Evolutionary conservation across 2,888 invertebrate species (phyloP).

Genomic region (Noctua janthe): DNA sequence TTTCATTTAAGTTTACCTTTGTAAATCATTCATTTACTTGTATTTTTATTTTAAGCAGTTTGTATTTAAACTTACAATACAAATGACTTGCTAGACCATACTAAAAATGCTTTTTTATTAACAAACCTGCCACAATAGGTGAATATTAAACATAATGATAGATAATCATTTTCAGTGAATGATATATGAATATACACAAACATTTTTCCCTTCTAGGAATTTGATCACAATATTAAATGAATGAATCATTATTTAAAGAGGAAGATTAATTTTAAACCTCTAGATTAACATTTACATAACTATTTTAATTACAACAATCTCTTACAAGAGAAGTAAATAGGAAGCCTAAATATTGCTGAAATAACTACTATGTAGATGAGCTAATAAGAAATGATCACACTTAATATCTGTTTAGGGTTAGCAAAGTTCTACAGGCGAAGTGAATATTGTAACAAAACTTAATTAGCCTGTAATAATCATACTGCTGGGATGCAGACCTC

Average conservation of each 20-base stretch:
- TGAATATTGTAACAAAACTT: too few species aligned
- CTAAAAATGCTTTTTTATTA: background rate
- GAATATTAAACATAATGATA: background rate
- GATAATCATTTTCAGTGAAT: background rate
- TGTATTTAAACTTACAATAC: background rate
- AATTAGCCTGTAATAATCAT: too few species aligned
- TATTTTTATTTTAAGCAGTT: background rate
- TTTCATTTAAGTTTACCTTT: slow-evolving; percentile 6
- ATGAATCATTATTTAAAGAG: background rate
- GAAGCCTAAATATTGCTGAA: background rate
- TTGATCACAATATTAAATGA: background rate
- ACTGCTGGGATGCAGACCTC: too few species aligned
- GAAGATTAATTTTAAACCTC: background rate
- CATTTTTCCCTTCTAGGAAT: background rate
- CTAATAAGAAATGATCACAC: background rate
- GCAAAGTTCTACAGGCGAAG: too few species aligned
- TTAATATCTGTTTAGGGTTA: background rate
- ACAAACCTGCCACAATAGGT: background rate
- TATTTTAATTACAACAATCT: slow-evolving; percentile 7
- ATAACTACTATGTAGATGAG: background rate
- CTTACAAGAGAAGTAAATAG: background rate
- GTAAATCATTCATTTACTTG: background rate
- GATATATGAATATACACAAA: background rate
- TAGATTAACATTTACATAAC: background rate
- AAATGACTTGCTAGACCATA: background rate